Percentiles rank a stretch among this genome's conserved stretches.
phyloP scores from a whole-genome alignment of 2,888 invertebrate species.

The Hesperia comma region DNA sequence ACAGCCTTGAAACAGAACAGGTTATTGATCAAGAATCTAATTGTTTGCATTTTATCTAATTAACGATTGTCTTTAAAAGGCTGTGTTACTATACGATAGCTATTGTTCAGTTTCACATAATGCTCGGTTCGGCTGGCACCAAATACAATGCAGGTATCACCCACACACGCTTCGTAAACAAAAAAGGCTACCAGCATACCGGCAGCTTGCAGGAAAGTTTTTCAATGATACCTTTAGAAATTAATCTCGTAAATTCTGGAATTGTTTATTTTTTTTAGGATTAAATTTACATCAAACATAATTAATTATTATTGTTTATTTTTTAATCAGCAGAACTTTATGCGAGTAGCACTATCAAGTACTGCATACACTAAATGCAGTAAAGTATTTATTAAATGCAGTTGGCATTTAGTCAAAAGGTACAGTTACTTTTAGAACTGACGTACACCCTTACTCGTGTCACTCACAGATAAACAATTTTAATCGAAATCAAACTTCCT shows the following conservation, averaged over 20 bases:
- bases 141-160: slow-evolving; percentile 31
- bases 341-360: no score
- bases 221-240: not conserved
- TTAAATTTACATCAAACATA: no score
- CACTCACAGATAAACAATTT: no score
- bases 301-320: not conserved
- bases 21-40: slow-evolving; percentile 31
- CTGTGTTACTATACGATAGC: slow-evolving; percentile 20
- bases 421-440: not conserved
- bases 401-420: slow-evolving; percentile 3
- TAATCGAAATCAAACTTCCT: no score
- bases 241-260: not conserved
- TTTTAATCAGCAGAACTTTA: not conserved
- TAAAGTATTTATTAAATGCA: not conserved
- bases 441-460: not conserved
- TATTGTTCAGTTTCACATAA: slow-evolving; percentile 34
- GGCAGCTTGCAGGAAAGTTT: slow-evolving; percentile 15
- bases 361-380: not conserved
- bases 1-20: slow-evolving; percentile 23
- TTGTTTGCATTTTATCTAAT: slow-evolving; percentile 31
- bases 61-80: slow-evolving; percentile 34
- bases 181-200: slow-evolving; percentile 8
- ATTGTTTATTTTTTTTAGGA: not conserved
- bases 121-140: slow-evolving; percentile 20
- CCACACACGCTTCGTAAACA: slow-evolving; percentile 20